Base-by-base conservation (phyloP, 1,140 invertebrate species). In the Cyclargus thomasi region DNA sequence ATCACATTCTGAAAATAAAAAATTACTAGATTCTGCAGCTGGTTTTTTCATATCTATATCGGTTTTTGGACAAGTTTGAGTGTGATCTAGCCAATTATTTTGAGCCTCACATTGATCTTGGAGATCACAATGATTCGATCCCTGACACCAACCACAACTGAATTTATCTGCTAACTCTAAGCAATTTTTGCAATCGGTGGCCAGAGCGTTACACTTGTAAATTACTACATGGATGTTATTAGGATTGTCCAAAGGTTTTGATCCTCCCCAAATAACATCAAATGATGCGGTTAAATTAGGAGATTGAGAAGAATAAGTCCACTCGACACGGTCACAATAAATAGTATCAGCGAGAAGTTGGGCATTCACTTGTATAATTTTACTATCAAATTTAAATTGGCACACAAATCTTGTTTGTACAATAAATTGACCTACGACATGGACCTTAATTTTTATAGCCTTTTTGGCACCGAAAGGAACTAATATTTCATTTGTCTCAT, bases 1-100 rank as follows among this genome's bases (percentile, higher is more conserved):
- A 80, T 97, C 97, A 91, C 98, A 99, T 86, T 99, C 97, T 82
- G 99, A 99, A 87, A 99, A 99, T 1, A 97, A 99, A 82, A 99
- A 99, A 87, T 98, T 97, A 4, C 97, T 98, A 0, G 97, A 96
- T 11, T 98, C 96, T 70, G 96, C 93, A 2, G 97, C 97, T 21
- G 94, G 92, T 0, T 35, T 8, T 35, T 35, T 3, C 3, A 5
- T 35, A 35, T 93, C 94, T 73, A 96, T 95, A 90, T 95, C 95
- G 1, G 97, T 97, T 92, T 98, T 97, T 0, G 97, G 97, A 84
- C 97, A 99, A 36, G 96, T 98, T 85, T 97, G 95, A 73, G 95
- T 96, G 53, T 96, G 93, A 90, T 98, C 96, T 35, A 98, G 85
- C 97, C 97, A 98, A 65, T 95, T 94, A 18, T 94, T 95, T 67